A percentile compares a stretch with the other conserved stretches of the same genome.
Evolutionary conservation across 2,888 invertebrate species (phyloP).

Genomic region (Catotricha subobsoleta): DNA sequence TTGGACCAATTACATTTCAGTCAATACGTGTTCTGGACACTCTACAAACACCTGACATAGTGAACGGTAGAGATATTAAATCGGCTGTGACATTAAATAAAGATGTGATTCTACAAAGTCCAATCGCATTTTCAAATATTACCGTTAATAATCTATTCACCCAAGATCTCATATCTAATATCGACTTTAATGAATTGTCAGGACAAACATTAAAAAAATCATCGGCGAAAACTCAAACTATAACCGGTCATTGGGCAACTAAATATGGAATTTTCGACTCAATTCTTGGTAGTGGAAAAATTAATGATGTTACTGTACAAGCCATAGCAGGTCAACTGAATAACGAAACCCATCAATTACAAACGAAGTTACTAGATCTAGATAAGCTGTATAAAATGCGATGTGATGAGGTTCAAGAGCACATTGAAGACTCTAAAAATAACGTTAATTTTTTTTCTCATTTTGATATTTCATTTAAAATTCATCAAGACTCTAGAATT

Average conservation of each 20-base stretch:
- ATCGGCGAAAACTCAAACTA: constrained; percentile 22
- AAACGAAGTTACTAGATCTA: constrained; percentile 17
- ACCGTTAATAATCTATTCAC: constrained; percentile 17
- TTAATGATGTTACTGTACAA: constrained; percentile 1
- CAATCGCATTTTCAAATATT: constrained; percentile 20
- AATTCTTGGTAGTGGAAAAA: constrained; percentile 16
- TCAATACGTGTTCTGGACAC: constrained; percentile 22
- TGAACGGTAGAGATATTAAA: constrained; percentile 27
- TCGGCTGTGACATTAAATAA: constrained; percentile 25
- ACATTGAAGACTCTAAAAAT: constrained; percentile 19
- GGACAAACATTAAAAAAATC: constrained; percentile 22
- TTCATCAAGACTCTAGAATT: constrained; percentile 6
- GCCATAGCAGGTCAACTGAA: constrained; percentile 11
- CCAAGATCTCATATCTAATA: constrained; percentile 20
- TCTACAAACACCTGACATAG: constrained; percentile 18
- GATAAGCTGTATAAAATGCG: constrained; percentile 16
- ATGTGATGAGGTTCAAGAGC: constrained; percentile 20
- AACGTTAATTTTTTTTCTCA: constrained; percentile 32
- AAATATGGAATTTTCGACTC: constrained; percentile 16
- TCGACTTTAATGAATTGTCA: constrained; percentile 31
- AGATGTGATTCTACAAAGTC: constrained; percentile 17
- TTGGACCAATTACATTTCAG: constrained; percentile 26
- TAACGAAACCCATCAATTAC: constrained; percentile 11
- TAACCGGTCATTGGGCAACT: constrained; percentile 33
- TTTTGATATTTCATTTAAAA: constrained; percentile 26